Percentiles rank a stretch among this genome's conserved stretches.
Conservation (phyloP, 2,797 vertebrate genomes). For the Coreius guichenoti region DNA sequence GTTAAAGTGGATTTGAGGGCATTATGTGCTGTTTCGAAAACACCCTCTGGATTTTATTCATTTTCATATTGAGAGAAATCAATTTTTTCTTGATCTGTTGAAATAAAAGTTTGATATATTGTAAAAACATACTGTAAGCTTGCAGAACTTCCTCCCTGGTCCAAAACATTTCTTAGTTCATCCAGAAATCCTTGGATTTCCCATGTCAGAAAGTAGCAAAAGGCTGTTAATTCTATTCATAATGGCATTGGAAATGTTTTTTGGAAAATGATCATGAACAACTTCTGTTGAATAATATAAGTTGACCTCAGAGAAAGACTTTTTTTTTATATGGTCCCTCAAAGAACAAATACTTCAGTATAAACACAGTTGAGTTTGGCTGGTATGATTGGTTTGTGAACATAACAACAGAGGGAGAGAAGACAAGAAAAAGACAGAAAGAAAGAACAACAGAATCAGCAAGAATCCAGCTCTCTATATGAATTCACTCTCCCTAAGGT, state of each 20-base stretch:
- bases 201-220: neutral
- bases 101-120: neutral
- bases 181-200: neutral
- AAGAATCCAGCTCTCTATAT: conserved; percentile 57
- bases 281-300: neutral
- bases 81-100: neutral
- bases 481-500: conserved; percentile 71
- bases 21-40: neutral
- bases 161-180: neutral
- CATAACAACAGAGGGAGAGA: conserved; percentile 16
- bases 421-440: conserved; percentile 32
- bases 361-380: neutral
- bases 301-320: neutral
- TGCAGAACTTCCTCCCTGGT: neutral
- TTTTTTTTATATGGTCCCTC: neutral
- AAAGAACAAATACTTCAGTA: neutral
- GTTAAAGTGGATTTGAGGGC: neutral
- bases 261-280: neutral
- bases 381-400: conserved; percentile 59
- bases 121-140: neutral
- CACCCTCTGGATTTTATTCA: neutral
- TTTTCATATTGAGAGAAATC: neutral
- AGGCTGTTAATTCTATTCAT: neutral
- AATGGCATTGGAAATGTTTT: neutral
- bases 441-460: conserved; percentile 38